Evolutionary conservation across 2,113 vertebrate species (phyloP).

Genomic region (Oophaga pumilio): DNA sequence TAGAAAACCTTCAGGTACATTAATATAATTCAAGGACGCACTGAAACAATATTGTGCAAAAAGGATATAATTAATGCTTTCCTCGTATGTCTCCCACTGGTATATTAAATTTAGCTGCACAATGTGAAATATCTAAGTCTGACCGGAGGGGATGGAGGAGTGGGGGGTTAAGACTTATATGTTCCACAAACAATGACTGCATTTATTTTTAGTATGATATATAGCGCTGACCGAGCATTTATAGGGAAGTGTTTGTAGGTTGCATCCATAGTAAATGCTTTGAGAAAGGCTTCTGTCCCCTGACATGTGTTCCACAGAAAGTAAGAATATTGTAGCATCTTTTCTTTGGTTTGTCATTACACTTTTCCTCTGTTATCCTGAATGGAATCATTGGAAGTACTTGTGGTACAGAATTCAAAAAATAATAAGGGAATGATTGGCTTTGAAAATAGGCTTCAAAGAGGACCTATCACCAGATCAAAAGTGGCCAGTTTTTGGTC

Average conservation of each 20-base stretch:
- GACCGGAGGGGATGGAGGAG: slow-evolving; percentile 5
- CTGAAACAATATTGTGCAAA: slow-evolving; percentile 49
- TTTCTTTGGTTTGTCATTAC: no score
- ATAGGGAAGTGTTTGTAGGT: not conserved
- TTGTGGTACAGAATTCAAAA: no score
- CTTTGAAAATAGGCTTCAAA: no score
- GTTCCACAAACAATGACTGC: slow-evolving; percentile 55
- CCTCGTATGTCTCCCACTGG: slow-evolving; percentile 48
- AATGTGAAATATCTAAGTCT: slow-evolving; percentile 50
- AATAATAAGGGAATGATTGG: no score
- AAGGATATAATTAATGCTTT: slow-evolving; percentile 49
- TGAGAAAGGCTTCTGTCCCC: not conserved
- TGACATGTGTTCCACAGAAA: no score
- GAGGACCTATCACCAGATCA: no score
- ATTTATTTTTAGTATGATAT: slow-evolving; percentile 54
- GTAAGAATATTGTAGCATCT: no score
- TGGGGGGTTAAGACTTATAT: slow-evolving; percentile 39
- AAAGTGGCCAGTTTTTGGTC: no score
- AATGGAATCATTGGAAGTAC: no score
- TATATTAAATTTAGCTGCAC: slow-evolving; percentile 60
- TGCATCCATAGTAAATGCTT: not conserved
- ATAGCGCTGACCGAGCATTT: not conserved
- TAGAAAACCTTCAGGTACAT: slow-evolving; percentile 31
- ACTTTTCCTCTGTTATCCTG: no score
- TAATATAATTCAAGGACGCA: slow-evolving; percentile 48